Evolutionary conservation across 1,140 invertebrate species (phyloP).

Genomic region (Coptotermes formosanus): DNA sequence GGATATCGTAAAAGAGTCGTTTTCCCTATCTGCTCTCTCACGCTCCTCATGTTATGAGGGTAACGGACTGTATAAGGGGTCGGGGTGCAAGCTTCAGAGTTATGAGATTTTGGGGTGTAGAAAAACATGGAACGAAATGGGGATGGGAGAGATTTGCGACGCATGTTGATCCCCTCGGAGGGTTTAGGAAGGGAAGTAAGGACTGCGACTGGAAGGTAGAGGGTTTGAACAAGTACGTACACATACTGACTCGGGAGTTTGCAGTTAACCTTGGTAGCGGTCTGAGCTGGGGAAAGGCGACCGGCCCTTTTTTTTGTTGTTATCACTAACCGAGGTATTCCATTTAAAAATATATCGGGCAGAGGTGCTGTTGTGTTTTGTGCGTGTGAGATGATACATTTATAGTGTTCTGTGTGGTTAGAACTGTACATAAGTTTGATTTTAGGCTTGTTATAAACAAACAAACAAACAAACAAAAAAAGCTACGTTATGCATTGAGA

Average conservation of each 20-base stretch:
- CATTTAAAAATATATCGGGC: no score
- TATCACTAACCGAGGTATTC: no score
- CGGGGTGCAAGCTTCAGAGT: background rate
- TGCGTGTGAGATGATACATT: no score
- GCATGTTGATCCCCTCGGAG: background rate
- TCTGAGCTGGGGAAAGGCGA: no score
- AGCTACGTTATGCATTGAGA: no score
- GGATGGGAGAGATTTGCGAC: background rate
- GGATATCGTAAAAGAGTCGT: slow-evolving; percentile 18
- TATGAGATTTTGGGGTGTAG: background rate
- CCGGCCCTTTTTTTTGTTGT: no score
- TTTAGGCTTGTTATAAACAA: no score
- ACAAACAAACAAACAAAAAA: no score
- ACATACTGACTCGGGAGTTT: background rate
- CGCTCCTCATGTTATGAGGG: background rate
- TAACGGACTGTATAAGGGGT: background rate
- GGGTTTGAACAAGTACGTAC: background rate
- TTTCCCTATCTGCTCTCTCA: slow-evolving; percentile 11
- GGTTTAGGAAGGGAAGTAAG: background rate
- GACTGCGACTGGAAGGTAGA: background rate
- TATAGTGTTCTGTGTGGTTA: no score
- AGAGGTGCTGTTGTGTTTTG: no score
- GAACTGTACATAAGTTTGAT: no score
- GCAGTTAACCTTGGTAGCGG: no score
- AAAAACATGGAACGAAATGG: background rate